Evolutionary conservation across 2,888 invertebrate genomes (phyloP), one percentile per base, ranked within the genome.

Genomic region (Papilio gigon): DNA sequence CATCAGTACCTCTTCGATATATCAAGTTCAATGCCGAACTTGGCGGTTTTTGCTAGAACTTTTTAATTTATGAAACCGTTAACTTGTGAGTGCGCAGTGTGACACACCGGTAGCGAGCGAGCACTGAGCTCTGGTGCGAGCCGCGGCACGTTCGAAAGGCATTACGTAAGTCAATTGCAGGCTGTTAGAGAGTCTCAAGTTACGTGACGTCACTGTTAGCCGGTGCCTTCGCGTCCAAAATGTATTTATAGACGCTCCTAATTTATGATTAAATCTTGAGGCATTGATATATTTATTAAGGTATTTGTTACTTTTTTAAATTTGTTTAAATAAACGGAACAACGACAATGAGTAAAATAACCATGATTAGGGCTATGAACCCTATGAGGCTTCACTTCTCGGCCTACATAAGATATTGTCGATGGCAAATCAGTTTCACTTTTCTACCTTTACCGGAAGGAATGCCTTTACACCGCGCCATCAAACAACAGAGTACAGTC

Each of bases 101-200:
- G 8, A 33, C 33, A 50, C 40, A 17, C 50, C 12, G 47, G 12
- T 33, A 30, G 14, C 40, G n/a, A 42, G 27, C 40, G 11, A 40
- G 27, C 47, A 47, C 47, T 47, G 47, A 47, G 30, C 53, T 17
- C 58, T 35, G 20, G 14, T 37, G 60, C 22, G 37, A 37, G 14
- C n/a, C 14, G 20, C 53, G 25, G 20, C 17, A 25, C 42, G n/a
- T 40, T 61, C 17, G 61, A 67, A 61, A 67, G 67, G 47, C 40
- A 53, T 67, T 67, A 67, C 60, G 27, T 61, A 67, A 67, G 50
- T 60, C 9, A 35, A 60, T 67, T 67, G 58, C 60, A 17, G 50
- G 17, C 37, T 40, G 12, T 61, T 42, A 42, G 30, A 27, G 42
- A 14, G 53, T 53, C 53, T 30, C n/a, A 30, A 30, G 56, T 56